Evolutionary conservation across 1,140 invertebrate genomes (phyloP).

Genomic region (Heliconius eleuchia): DNA sequence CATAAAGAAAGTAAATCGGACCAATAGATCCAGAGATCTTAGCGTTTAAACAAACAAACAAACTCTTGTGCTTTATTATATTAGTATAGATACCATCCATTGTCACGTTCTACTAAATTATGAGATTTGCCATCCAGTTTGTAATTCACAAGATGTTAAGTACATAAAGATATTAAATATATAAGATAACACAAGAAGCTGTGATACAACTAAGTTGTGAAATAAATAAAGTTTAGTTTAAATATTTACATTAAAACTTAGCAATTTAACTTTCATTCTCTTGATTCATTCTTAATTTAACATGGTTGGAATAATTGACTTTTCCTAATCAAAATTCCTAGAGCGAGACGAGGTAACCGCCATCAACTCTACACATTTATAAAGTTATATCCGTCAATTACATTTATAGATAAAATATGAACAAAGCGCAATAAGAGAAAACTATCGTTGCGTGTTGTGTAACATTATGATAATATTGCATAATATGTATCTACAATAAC

Average conservation of each 20-base stretch:
- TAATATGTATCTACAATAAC: background rate
- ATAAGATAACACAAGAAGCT: too few relatives aligned
- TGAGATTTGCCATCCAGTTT: too few relatives aligned
- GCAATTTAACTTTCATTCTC: background rate
- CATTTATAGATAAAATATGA: background rate
- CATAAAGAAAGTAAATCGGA: too few relatives aligned
- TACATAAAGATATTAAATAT: too few relatives aligned
- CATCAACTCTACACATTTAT: background rate
- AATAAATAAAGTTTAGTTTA: too few relatives aligned
- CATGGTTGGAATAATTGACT: constrained; percentile 10
- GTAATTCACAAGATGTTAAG: too few relatives aligned
- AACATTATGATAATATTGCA: background rate
- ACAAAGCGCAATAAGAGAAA: background rate
- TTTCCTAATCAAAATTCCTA: constrained; percentile 18
- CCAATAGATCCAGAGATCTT: too few relatives aligned
- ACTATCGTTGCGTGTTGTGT: background rate
- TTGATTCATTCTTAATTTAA: constrained; percentile 5
- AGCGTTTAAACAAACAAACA: too few relatives aligned
- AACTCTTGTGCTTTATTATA: too few relatives aligned
- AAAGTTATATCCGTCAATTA: background rate
- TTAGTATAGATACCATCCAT: too few relatives aligned
- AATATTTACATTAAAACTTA: background rate
- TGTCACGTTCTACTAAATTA: too few relatives aligned
- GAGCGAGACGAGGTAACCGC: constrained; percentile 16
- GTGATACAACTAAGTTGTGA: too few relatives aligned